Base-by-base conservation (phyloP, 2,888 invertebrate species). In the Eulithis prunata region DNA sequence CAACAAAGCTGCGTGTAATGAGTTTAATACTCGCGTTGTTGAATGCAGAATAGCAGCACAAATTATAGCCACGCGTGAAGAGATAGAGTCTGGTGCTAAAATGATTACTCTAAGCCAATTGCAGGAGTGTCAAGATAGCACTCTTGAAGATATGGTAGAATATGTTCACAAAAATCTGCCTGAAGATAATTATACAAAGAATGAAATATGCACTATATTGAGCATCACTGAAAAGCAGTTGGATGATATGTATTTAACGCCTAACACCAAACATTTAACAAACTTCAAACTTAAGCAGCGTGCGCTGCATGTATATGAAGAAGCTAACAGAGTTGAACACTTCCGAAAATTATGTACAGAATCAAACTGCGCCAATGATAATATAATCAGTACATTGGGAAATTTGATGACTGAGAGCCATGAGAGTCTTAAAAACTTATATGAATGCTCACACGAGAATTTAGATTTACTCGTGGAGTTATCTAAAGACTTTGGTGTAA, bases 41-140 rank as follows among this genome's bases (percentile, higher is more conserved):
- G 99, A 99, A 91, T 99, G 99, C 81, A 95, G 98, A 61, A 87
- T 99, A 32, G 98, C 97, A n/a, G 96, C 97, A 69, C 95, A 97
- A 95, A 95, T 98, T 82, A 81, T 92, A 73, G 78, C 82, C n/a
- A 76, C 71, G 53, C 71, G 76, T 36, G 76, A 80, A 54, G 81
- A 82, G 28, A 71, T 76, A 83, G 94, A 38, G 78, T 95, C 68
- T 88, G 95, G 77, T 96, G 97, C 97, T 80, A 93, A 77, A 89
- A 93, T 74, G 86, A 96, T 79, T 88, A 94, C 95, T 71, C 94
- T 99, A 64, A 95, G 95, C 57, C 95, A 97, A 75, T 88, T 98
- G 21, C 98, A 99, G 87, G 90, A 94, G 65, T 86, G 89, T 21
- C 92, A 97, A 14, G 91, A 91, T 10, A 91, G 95, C 69, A 94